Percentiles rank a stretch among this genome's conserved stretches.
phyloP scores from a whole-genome alignment of 2,797 vertebrate species.

The Pseudochirops cupreus region DNA sequence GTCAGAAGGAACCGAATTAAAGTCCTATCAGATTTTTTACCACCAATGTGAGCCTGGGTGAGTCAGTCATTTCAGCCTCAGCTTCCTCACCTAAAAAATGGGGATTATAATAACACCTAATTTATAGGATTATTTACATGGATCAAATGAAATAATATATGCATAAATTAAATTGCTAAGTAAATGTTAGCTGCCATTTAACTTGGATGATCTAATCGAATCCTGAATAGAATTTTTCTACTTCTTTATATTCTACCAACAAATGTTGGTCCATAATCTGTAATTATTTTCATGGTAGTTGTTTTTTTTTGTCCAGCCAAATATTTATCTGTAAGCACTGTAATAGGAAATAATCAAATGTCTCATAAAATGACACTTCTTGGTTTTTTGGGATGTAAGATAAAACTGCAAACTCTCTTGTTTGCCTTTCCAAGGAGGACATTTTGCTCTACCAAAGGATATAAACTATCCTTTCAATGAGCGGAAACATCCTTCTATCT shows the following conservation, averaged over 20 bases:
- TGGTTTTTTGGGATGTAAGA: background rate
- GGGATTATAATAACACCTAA: background rate
- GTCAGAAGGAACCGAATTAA: background rate
- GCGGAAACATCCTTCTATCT: background rate
- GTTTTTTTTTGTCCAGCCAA: background rate
- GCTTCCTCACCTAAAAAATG: background rate
- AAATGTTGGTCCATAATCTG: background rate
- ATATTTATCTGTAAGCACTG: background rate
- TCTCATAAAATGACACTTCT: background rate
- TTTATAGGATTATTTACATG: background rate
- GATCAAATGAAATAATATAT: background rate
- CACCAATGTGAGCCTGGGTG: background rate
- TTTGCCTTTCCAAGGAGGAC: background rate
- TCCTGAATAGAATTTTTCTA: background rate
- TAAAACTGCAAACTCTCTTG: background rate
- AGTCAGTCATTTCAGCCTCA: background rate
- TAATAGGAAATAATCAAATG: background rate
- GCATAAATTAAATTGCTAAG: background rate
- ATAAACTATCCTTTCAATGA: background rate
- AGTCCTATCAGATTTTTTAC: background rate
- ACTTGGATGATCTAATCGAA: background rate
- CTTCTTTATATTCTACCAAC: background rate
- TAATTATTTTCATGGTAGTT: background rate
- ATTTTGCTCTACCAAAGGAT: background rate
- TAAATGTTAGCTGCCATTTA: background rate